Evolutionary conservation across 2,888 invertebrate species (phyloP), one percentile per base, ranked within the genome.

Genomic region (Pyralis farinalis): DNA sequence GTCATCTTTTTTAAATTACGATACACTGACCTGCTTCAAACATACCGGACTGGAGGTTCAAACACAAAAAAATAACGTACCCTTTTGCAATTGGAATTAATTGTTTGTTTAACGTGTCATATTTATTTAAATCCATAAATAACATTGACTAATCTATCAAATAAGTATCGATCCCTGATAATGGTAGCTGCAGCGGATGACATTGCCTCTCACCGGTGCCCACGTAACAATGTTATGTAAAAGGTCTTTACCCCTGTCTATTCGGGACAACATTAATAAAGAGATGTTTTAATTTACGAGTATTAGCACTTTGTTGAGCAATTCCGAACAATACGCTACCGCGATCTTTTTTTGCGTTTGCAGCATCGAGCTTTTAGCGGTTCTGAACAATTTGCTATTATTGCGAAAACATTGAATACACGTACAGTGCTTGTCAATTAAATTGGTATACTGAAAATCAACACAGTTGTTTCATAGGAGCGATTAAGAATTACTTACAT

Each of bases 241-340:
- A 86, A 84, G 86, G 75, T 85, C 80, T 85, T 88, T 84, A 79
- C 86, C 82, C 85, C 71, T 86, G 80, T 78, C 83, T 86, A 82
- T 87, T 83, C 84, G 77, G 86, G 83, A 86, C 87, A 74, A 56
- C 58, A 66, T 61, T 75, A 73, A 69, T 70, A 72, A 73, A 77
- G 65, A 70, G 76, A 78, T 83, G 78, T 80, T 78, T 83, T 79
- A 75, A 83, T 85, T 84, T 74, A 69, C 59, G 53, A 70, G 63
- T 67, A 72, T 79, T 79, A 82, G 64, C 82, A 78, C 74, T 75
- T 68, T 55, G 58, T 83, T 82, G 69, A 51, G 79, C 63, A 82
- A 79, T 51, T 35, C 33, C 43, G 50, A 48, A 75, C 63, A 66
- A 64, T 68, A 58, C 51, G 55, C 49, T 51, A 52, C 40, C 47